Evolutionary conservation across 1,140 invertebrate genomes (phyloP).

Genomic region (Panagrolaimus sp.): DNA sequence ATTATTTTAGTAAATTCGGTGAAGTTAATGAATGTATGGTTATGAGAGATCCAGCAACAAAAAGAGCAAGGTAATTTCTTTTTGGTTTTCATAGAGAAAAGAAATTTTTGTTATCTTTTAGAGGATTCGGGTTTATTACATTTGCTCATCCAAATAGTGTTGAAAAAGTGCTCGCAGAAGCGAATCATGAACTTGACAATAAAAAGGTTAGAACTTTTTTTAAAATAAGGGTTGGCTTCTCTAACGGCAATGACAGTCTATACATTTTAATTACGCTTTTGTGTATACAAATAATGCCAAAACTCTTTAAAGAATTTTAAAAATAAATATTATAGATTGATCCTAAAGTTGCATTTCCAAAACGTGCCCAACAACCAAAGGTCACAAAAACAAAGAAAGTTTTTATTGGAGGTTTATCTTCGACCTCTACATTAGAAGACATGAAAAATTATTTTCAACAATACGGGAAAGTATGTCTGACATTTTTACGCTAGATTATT

Average conservation of each 20-base stretch:
- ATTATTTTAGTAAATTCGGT: constrained; percentile 98
- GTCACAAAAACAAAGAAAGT: constrained; percentile 99
- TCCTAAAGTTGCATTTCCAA: constrained; percentile 97
- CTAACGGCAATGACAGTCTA: too few species aligned
- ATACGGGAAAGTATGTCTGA: constrained; percentile 78
- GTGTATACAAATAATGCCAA: too few species aligned
- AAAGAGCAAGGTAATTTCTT: constrained; percentile 73
- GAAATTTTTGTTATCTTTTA: constrained; percentile 26
- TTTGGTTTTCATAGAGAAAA: constrained; percentile 5
- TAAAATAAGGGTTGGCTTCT: too few species aligned
- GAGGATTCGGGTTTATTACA: constrained; percentile 57
- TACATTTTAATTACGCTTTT: too few species aligned
- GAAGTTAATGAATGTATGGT: constrained; percentile 99
- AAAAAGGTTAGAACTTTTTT: constrained; percentile 57
- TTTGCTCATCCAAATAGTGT: constrained; percentile 50
- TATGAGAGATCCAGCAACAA: constrained; percentile 96
- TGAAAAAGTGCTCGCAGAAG: constrained; percentile 44
- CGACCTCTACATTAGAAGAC: constrained; percentile 96
- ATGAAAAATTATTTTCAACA: constrained; percentile 99
- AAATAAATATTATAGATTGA: constrained; percentile 77
- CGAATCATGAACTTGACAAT: constrained; percentile 53
- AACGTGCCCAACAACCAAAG: constrained; percentile 98
- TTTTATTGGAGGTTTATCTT: constrained; percentile 97
- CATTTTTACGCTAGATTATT: not conserved
- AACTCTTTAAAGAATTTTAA: too few species aligned